A percentile compares a stretch with the other conserved stretches of the same genome.
Conservation (phyloP, 2,113 vertebrate genomes). For the Sminthopsis crassicaudata region DNA sequence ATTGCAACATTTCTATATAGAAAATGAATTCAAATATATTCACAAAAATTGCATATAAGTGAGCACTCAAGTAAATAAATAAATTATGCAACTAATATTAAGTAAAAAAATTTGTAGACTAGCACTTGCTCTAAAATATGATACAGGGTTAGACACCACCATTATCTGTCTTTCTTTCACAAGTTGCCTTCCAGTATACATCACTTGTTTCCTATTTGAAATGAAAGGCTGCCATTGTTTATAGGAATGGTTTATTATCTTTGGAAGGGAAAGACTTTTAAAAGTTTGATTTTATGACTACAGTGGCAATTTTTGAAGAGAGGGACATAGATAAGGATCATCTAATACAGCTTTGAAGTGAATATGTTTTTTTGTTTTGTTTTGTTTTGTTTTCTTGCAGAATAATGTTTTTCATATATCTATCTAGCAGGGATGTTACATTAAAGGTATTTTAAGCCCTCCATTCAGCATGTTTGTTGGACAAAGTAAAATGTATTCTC, state of each 20-base stretch:
- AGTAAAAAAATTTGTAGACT: slow-evolving; percentile 29
- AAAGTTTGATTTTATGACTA: slow-evolving; percentile 43
- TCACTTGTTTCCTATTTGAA: slow-evolving; percentile 39
- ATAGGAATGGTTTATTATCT: slow-evolving; percentile 36
- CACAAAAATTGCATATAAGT: slow-evolving; percentile 28
- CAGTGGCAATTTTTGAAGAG: slow-evolving; percentile 67
- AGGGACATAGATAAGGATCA: slow-evolving; percentile 70
- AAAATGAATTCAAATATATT: slow-evolving; percentile 41
- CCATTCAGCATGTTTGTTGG: slow-evolving; percentile 74
- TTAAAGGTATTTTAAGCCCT: slow-evolving; percentile 85
- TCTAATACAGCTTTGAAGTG: slow-evolving; percentile 74
- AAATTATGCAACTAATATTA: slow-evolving; percentile 25
- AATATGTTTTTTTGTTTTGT: slow-evolving; percentile 47
- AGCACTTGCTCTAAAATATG: slow-evolving; percentile 12
- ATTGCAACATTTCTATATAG: slow-evolving; percentile 59
- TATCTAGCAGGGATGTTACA: slow-evolving; percentile 73
- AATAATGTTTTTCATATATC: slow-evolving; percentile 72
- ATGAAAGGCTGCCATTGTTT: slow-evolving; percentile 33
- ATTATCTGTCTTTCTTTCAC: slow-evolving; percentile 13
- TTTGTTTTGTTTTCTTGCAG: slow-evolving; percentile 43
- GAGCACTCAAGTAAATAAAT: slow-evolving; percentile 57
- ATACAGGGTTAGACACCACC: neutral
- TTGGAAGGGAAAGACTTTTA: slow-evolving; percentile 55
- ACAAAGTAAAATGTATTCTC: slow-evolving; percentile 78
- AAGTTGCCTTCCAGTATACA: slow-evolving; percentile 39